Percentiles rank a stretch among this genome's conserved stretches.
Evolutionary conservation across 2,888 invertebrate species (phyloP).

Genomic region (Eueremaeus valkanovi): DNA sequence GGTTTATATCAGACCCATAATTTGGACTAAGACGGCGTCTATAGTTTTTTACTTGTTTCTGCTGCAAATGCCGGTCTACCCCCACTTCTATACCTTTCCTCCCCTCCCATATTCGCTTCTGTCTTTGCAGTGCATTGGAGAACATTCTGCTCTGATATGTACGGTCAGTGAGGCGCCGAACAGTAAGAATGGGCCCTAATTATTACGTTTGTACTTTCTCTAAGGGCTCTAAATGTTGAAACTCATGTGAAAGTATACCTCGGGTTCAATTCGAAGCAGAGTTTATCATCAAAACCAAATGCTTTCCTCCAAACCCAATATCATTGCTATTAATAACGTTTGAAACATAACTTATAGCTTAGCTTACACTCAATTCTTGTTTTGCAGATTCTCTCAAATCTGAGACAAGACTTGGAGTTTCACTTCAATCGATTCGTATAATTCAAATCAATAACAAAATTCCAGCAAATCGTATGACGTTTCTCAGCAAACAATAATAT

Average conservation of each 20-base stretch:
- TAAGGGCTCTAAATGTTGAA: slow-evolving; percentile 21
- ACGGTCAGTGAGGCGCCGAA: slow-evolving; percentile 37
- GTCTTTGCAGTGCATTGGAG: slow-evolving; percentile 4
- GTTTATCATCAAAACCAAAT: slow-evolving; percentile 36
- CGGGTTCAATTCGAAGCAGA: slow-evolving; percentile 11
- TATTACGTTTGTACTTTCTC: slow-evolving; percentile 38
- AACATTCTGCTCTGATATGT: slow-evolving; percentile 6
- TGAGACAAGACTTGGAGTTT: not conserved
- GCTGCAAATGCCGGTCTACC: slow-evolving; percentile 17
- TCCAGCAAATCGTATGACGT: no score
- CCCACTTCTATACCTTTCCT: slow-evolving; percentile 27
- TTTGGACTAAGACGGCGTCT: slow-evolving; percentile 34
- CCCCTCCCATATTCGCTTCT: slow-evolving; percentile 36
- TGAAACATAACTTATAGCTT: not conserved
- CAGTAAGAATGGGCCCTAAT: slow-evolving; percentile 32
- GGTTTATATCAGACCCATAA: slow-evolving; percentile 34
- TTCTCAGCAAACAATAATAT: no score
- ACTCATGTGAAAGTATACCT: slow-evolving; percentile 25
- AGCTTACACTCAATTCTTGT: not conserved
- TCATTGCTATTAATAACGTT: slow-evolving; percentile 37
- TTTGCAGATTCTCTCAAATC: not conserved
- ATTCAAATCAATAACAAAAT: no score
- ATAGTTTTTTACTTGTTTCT: slow-evolving; percentile 32
- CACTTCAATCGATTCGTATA: no score
- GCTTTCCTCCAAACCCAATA: slow-evolving; percentile 20